Conservation (phyloP, 1,140 invertebrate genomes). For the Heliconius hermathena region DNA sequence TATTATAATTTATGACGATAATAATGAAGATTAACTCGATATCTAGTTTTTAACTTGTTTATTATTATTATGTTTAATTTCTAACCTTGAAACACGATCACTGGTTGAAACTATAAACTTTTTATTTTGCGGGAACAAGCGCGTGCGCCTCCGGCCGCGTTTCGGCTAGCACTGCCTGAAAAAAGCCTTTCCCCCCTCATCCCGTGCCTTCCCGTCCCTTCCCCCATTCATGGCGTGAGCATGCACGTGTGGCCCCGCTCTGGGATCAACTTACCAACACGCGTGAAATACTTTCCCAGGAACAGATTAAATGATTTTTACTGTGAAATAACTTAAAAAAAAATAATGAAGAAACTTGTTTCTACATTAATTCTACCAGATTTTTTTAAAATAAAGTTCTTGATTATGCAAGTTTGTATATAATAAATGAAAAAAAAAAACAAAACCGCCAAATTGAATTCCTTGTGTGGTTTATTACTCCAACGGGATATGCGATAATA, state of each 20-base stretch:
- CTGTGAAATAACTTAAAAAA: constrained; percentile 36
- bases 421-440: neutral
- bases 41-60: neutral
- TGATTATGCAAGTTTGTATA: neutral
- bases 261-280: constrained; percentile 62
- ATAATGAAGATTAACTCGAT: neutral
- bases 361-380: neutral
- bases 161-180: constrained; percentile 69
- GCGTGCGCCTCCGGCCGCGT: constrained; percentile 58
- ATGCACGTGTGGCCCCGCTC: constrained; percentile 69
- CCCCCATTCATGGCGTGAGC: constrained; percentile 69
- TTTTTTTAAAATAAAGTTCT: neutral
- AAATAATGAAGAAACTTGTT: neutral
- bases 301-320: constrained; percentile 30
- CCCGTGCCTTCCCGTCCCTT: constrained; percentile 47
- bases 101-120: constrained; percentile 31
- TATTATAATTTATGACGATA: neutral
- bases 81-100: constrained; percentile 50
- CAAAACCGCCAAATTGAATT: neutral
- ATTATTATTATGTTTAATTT: neutral
- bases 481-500: constrained; percentile 3
- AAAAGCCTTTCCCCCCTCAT: constrained; percentile 60
- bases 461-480: neutral
- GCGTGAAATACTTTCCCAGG: constrained; percentile 69
- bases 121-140: constrained; percentile 39